Conservation (phyloP, 2,113 vertebrate genomes). For the Penelope pileata region DNA sequence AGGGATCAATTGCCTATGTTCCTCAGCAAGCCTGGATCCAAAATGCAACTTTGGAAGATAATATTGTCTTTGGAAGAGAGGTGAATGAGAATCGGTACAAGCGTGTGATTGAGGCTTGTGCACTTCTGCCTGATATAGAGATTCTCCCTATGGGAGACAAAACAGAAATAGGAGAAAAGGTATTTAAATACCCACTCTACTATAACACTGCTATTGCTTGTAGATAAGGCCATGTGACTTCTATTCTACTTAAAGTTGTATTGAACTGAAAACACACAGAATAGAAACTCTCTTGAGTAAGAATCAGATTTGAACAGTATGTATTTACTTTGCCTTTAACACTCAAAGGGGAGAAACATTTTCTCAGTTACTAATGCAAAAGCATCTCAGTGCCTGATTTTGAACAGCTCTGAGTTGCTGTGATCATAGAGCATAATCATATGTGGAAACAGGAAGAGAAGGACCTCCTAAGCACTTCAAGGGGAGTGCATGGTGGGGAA, state of each 20-base stretch:
- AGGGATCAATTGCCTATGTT: slow-evolving; percentile 93
- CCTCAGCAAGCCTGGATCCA: slow-evolving; percentile 98
- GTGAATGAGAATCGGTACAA: slow-evolving; percentile 80
- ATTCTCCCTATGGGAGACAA: slow-evolving; percentile 88
- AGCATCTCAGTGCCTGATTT: neutral
- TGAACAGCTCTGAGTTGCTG: neutral
- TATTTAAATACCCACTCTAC: slow-evolving; percentile 14
- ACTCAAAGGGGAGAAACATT: neutral
- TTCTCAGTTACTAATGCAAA: neutral
- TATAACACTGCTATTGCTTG: neutral
- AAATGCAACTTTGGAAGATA: slow-evolving; percentile 88
- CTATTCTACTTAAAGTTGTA: neutral
- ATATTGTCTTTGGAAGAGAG: slow-evolving; percentile 89
- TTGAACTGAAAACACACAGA: neutral
- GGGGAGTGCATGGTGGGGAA: neutral
- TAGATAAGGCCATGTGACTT: neutral
- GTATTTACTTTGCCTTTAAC: neutral
- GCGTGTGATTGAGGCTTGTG: slow-evolving; percentile 86
- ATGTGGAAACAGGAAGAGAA: neutral
- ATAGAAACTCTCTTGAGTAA: neutral
- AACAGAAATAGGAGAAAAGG: slow-evolving; percentile 98
- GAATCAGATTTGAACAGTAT: neutral
- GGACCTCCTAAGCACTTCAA: neutral
- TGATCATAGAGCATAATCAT: neutral
- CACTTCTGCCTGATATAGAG: slow-evolving; percentile 89